phyloP scores from a whole-genome alignment of 2,888 invertebrate species.

The Acanthosoma haemorrhoidale region DNA sequence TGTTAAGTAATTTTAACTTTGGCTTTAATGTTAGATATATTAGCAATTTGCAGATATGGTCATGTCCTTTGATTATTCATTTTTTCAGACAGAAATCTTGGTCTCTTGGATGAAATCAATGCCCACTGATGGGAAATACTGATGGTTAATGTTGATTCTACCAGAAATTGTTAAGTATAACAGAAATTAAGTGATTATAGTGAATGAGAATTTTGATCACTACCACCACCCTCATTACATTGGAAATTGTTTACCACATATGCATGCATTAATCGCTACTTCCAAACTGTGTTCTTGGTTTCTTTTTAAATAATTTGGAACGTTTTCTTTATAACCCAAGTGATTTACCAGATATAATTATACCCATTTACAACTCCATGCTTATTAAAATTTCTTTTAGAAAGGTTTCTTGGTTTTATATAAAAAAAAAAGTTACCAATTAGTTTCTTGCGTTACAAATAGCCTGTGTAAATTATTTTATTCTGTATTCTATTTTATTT shows the following conservation, averaged over 20 bases:
- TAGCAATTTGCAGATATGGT: constrained; percentile 4
- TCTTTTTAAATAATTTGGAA: not conserved
- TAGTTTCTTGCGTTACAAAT: too few species aligned
- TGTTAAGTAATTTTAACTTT: not conserved
- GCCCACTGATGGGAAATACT: constrained; percentile 10
- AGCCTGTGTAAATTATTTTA: too few species aligned
- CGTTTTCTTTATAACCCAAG: constrained; percentile 12
- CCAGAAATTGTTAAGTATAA: constrained; percentile 12
- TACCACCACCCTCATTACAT: constrained; percentile 10
- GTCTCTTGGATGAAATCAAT: constrained; percentile 7
- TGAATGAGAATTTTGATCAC: constrained; percentile 14
- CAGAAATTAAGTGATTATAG: constrained; percentile 6
- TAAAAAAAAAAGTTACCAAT: not conserved
- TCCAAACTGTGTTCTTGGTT: constrained; percentile 6
- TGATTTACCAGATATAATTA: not conserved
- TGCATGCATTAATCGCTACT: constrained; percentile 10
- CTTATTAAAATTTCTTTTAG: not conserved
- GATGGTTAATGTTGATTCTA: constrained; percentile 8
- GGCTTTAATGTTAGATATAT: not conserved
- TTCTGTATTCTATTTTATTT: not conserved
- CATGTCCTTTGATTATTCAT: constrained; percentile 5
- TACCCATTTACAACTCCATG: constrained; percentile 9
- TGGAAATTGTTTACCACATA: constrained; percentile 8
- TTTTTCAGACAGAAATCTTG: constrained; percentile 14
- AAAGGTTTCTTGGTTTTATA: not conserved